These are phyloP conservation scores for Phrynocephalus vlangalii DNA, from an alignment of 2,797 vertebrate species.

Conservation along the genomic window DNA sequence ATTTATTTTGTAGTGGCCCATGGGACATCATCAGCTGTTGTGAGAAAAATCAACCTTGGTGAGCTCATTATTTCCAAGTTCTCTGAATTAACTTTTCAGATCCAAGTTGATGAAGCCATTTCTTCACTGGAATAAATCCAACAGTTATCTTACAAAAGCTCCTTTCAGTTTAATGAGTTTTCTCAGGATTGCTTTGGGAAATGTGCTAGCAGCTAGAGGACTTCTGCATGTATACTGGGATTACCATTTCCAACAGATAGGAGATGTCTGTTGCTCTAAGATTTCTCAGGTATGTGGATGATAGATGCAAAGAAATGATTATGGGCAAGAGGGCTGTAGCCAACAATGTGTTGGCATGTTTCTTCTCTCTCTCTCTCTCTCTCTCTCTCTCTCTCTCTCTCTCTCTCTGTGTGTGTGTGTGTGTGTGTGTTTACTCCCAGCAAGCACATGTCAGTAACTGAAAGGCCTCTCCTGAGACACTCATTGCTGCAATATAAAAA, in stretches of 20 bases:
- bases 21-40: neutral
- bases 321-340: neutral
- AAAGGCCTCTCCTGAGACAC: neutral
- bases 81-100: constrained; percentile 59
- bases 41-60: neutral
- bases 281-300: neutral
- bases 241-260: neutral
- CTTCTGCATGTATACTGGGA: neutral
- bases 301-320: neutral
- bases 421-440: neutral
- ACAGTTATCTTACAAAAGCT: neutral
- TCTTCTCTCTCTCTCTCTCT: neutral
- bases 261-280: neutral
- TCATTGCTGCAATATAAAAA: neutral
- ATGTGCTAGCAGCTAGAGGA: neutral
- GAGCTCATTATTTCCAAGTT: constrained; percentile 49
- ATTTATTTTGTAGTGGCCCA: constrained; percentile 1
- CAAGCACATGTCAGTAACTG: neutral
- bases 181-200: neutral
- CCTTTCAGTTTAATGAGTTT: neutral
- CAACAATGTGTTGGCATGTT: neutral
- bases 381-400: neutral
- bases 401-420: neutral
- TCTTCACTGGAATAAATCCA: constrained; percentile 60
- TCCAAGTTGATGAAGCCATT: constrained; percentile 57